Conservation (phyloP, 2,888 invertebrate species). For the Cotesia congregata region DNA sequence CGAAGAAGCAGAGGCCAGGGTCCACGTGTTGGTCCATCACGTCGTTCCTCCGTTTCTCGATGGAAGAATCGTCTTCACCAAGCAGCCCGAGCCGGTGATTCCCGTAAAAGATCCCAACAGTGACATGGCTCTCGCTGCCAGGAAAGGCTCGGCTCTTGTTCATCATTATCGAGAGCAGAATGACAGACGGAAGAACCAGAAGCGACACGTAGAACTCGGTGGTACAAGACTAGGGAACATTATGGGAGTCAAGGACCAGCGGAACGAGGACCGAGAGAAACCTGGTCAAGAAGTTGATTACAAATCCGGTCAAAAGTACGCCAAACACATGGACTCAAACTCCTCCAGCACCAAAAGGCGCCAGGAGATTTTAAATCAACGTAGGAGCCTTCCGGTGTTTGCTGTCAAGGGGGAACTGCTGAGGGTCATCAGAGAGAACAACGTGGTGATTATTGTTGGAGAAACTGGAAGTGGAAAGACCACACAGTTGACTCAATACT, state of each 20-base stretch:
- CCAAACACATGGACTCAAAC: conserved; percentile 86
- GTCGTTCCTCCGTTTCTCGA: conserved; percentile 99
- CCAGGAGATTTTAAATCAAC: conserved; percentile 86
- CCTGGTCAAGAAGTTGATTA: conserved; percentile 77
- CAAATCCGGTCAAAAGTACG: conserved; percentile 95
- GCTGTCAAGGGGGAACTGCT: conserved; percentile 94
- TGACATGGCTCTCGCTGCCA: conserved; percentile 96
- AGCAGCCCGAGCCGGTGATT: conserved; percentile 98
- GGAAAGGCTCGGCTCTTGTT: conserved; percentile 94
- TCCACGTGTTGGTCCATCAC: conserved; percentile 96
- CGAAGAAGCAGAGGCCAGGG: conserved; percentile 94
- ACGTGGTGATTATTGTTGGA: conserved; percentile 93
- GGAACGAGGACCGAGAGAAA: conserved; percentile 78
- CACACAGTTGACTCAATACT: conserved; percentile 96
- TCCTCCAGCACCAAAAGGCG: conserved; percentile 82
- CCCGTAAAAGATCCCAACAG: conserved; percentile 96
- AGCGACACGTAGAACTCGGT: conserved; percentile 98
- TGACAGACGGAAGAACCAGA: conserved; percentile 95
- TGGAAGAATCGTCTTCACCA: conserved; percentile 97
- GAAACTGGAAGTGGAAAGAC: conserved; percentile 98
- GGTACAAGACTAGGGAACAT: conserved; percentile 97
- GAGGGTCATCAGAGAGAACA: conserved; percentile 93
- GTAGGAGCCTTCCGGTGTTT: conserved; percentile 94
- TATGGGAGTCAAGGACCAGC: conserved; percentile 84
- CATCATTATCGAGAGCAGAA: conserved; percentile 94